Conservation (phyloP, 1,140 invertebrate species). For the Protaetia brevitarsis region DNA sequence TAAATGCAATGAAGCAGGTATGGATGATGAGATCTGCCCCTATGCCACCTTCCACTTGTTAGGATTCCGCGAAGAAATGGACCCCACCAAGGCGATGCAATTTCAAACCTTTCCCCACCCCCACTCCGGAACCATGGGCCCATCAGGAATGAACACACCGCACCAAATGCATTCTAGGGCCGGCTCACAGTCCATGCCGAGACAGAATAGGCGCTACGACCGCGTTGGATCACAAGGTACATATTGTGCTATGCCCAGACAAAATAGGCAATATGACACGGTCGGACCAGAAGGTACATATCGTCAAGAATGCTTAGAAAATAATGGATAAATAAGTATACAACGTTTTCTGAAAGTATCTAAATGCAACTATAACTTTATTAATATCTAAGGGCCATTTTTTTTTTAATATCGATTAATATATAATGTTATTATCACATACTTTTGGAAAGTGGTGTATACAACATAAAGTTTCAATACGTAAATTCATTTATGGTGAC, state of each 20-base stretch:
- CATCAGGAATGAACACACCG: conserved; percentile 61
- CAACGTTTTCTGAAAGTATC: no score
- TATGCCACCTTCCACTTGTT: conserved; percentile 92
- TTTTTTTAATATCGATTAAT: background rate
- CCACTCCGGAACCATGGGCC: conserved; percentile 75
- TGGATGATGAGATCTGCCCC: conserved; percentile 92
- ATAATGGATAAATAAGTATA: no score
- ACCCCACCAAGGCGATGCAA: conserved; percentile 80
- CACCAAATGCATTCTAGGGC: conserved; percentile 73
- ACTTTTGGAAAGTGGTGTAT: no score
- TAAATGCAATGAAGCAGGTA: conserved; percentile 68
- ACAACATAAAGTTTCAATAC: background rate
- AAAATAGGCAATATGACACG: conserved; percentile 14
- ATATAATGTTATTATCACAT: no score
- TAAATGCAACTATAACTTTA: no score
- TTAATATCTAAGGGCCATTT: background rate
- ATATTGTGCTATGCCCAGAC: conserved; percentile 10
- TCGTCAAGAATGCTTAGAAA: background rate
- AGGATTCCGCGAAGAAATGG: conserved; percentile 93
- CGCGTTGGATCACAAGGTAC: conserved; percentile 47
- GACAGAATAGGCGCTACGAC: conserved; percentile 45
- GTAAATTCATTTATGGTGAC: background rate
- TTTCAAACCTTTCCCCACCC: conserved; percentile 89
- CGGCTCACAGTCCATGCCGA: conserved; percentile 82
- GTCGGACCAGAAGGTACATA: conserved; percentile 9